Base-by-base conservation (phyloP, 2,113 vertebrate genomes). In the Oxyruncus cristatus region DNA sequence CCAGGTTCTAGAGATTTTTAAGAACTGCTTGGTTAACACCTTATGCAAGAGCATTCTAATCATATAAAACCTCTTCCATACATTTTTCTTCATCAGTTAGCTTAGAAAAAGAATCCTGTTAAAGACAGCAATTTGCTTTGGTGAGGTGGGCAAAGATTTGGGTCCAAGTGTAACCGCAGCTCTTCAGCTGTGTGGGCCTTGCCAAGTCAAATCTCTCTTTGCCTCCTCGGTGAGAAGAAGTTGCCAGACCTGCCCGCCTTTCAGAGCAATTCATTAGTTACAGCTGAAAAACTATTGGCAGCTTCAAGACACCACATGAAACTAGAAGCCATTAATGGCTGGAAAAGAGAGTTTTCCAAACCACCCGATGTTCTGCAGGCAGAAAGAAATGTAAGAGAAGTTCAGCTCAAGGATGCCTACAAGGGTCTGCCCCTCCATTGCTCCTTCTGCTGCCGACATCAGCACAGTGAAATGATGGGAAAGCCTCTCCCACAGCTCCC, bases 141-240 rank as follows among this genome's bases (percentile, higher is more conserved):
- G 49, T 70, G 78, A 75, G 32, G 8, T 19, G 13, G 23, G 32
- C 20, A 37, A 22, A 58, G 50, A 35, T 52, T 26, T 72, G 37
- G 19, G 41, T 14, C 50, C 32, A 6, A 1, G 4, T 0, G 0
- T 11, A 49, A 74, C 14, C 23, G 65, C 22, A 73, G 61, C 23
- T 67, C 18, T 81, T 71, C 22, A 65, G 28, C 62, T 5, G n/a
- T 5, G 1, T 41, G 37, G 39, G 30, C 3, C 23, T 88, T 27
- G 55, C 20, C 44, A 37, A 47, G 18, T 1, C 28, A 53, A 76
- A 46, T 4, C 46, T 68, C 22, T 59, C 66, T 63, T 11, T 58
- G 32, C 33, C 58, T 16, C 28, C 30, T 22, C 0, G 0, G 14
- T 46, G 63, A 73, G 33, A 41, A 39, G 41, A 56, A 17, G n/a